These are phyloP conservation scores for Cremastinae sp. DNA, from an alignment of 2,888 invertebrate species.

Conservation along the genomic window DNA sequence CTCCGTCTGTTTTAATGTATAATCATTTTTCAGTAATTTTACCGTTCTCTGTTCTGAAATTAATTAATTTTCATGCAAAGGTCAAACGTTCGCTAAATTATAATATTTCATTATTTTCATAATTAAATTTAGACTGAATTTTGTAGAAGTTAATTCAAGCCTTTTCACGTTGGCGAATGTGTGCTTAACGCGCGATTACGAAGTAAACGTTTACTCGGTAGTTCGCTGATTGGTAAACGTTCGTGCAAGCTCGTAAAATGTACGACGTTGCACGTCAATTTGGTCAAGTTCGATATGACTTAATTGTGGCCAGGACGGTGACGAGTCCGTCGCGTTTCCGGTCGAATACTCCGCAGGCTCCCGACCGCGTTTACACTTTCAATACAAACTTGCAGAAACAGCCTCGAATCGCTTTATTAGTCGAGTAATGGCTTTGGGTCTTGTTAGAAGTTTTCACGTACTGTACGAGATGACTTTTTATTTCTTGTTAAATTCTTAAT, in stretches of 20 bases:
- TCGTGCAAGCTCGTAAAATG: constrained; percentile 11
- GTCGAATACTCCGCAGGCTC: constrained; percentile 45
- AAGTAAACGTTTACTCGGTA: background rate
- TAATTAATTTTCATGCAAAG: no score
- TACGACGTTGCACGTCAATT: constrained; percentile 42
- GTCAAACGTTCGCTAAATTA: no score
- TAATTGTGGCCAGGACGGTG: constrained; percentile 56
- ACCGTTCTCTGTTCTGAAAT: no score
- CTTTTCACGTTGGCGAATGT: background rate
- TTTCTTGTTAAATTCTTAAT: no score
- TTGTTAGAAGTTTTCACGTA: background rate
- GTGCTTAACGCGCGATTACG: background rate
- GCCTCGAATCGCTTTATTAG: background rate
- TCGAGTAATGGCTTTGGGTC: constrained; percentile 13
- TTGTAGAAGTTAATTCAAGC: no score
- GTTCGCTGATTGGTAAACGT: background rate
- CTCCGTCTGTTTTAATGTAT: no score
- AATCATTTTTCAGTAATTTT: no score
- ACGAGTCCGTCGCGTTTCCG: constrained; percentile 56
- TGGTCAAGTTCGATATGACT: constrained; percentile 52
- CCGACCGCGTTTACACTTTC: constrained; percentile 4
- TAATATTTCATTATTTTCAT: no score
- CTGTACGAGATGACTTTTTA: background rate
- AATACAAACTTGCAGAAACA: constrained; percentile 7
- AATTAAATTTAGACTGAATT: no score